phyloP scores from a whole-genome alignment of 30 jellyfish, hydroid and myxozoan genomes.

The Haliclystus octoradiatus region DNA sequence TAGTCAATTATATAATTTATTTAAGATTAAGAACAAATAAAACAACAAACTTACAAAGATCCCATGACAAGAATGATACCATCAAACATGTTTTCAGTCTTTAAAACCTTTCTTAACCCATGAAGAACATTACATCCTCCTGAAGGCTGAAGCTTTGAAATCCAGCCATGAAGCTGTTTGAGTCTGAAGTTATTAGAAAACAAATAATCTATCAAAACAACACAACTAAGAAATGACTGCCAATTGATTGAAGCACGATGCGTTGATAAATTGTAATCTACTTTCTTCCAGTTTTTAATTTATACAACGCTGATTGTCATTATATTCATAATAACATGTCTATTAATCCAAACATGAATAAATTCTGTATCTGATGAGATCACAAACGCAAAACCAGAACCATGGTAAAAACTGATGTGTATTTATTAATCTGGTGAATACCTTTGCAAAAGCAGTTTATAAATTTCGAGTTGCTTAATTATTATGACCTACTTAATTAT shows the following conservation, averaged over 20 bases:
- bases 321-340: neutral
- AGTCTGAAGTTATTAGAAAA: no score
- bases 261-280: no score
- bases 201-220: no score
- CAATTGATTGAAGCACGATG: neutral
- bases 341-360: neutral
- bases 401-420: no score
- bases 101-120: constrained; percentile 37
- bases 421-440: no score
- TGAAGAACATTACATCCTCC: constrained; percentile 71
- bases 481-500: no score
- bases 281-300: no score
- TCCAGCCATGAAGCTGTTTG: constrained; percentile 50
- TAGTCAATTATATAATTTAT: no score
- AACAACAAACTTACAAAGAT: constrained; percentile 21
- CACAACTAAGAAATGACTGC: neutral
- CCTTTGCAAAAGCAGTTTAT: no score
- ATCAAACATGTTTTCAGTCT: constrained; percentile 38
- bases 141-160: constrained; percentile 43
- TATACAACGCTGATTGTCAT: no score
- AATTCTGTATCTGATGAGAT: neutral
- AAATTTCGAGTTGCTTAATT: no score
- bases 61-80: constrained; percentile 46
- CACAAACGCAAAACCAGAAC: neutral
- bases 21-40: no score